Percentiles rank a stretch among this genome's conserved stretches.
Conservation (phyloP, 2,888 invertebrate genomes). For the Drosophila meridionalis region DNA sequence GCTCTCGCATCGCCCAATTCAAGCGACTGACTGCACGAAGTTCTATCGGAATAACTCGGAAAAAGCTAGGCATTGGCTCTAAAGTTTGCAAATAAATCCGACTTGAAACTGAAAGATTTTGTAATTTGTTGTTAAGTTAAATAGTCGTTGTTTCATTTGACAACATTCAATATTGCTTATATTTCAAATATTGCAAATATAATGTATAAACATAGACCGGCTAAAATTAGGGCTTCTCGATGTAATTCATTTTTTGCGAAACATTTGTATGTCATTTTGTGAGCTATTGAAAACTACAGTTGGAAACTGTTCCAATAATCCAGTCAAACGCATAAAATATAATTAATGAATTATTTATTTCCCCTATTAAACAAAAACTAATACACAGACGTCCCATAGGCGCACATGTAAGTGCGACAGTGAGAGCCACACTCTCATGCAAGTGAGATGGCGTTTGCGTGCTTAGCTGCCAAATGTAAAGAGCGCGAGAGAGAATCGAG, state of each 20-base stretch:
- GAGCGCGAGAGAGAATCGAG: conserved; percentile 55
- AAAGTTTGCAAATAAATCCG: conserved; percentile 1
- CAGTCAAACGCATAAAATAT: conserved; percentile 39
- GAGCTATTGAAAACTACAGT: background rate
- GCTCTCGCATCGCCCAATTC: conserved; percentile 17
- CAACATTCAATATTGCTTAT: background rate
- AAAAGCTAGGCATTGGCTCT: background rate
- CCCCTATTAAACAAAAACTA: conserved; percentile 77
- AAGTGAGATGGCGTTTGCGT: conserved; percentile 68
- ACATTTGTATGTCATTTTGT: conserved; percentile 9
- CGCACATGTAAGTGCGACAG: conserved; percentile 65
- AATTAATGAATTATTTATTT: conserved; percentile 71
- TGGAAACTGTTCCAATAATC: background rate
- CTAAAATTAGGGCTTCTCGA: background rate
- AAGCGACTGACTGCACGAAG: conserved; percentile 14
- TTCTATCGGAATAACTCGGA: conserved; percentile 22
- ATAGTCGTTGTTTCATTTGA: background rate
- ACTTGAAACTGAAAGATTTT: background rate
- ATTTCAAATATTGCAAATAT: background rate
- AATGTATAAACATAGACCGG: background rate
- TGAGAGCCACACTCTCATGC: conserved; percentile 53
- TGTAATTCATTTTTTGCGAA: background rate
- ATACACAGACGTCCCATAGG: conserved; percentile 66
- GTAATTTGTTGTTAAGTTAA: background rate
- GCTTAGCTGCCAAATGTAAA: conserved; percentile 68